Conservation (phyloP, 1,140 invertebrate species). For the Dinoponera quadriceps region DNA sequence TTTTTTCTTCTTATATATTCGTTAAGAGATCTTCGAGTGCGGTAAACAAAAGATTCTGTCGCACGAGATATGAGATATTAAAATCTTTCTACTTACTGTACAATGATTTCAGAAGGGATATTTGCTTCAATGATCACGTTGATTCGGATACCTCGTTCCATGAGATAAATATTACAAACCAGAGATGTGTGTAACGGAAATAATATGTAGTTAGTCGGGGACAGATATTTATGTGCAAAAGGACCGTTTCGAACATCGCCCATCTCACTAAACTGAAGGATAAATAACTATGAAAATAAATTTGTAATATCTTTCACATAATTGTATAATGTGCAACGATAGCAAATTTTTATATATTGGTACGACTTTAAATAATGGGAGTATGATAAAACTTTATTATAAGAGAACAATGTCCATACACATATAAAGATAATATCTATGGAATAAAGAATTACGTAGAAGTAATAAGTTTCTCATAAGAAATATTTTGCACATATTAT, state of each 20-base stretch:
- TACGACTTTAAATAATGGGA: background rate
- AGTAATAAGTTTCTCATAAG: background rate
- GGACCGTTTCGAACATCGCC: too few relatives aligned
- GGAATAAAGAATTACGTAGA: conserved; percentile 3
- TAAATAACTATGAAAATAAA: too few relatives aligned
- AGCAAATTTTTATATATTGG: background rate
- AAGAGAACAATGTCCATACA: background rate
- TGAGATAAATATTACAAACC: conserved; percentile 3
- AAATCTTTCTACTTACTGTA: conserved; percentile 46
- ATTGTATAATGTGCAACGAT: too few relatives aligned
- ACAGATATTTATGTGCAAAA: background rate
- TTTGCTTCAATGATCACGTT: conserved; percentile 22
- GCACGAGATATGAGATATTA: conserved; percentile 12
- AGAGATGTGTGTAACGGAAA: background rate
- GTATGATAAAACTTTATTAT: conserved; percentile 29
- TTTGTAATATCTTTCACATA: too few relatives aligned
- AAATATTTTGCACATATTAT: background rate
- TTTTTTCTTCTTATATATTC: background rate
- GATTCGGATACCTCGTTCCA: background rate
- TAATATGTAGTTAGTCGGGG: background rate
- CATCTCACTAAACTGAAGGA: too few relatives aligned
- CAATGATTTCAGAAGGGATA: conserved; percentile 31
- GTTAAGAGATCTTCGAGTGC: conserved; percentile 3
- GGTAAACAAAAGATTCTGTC: conserved; percentile 2
- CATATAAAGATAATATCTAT: conserved; percentile 26